Conservation (phyloP, 2,888 invertebrate species). For the Nomada fabriciana region DNA sequence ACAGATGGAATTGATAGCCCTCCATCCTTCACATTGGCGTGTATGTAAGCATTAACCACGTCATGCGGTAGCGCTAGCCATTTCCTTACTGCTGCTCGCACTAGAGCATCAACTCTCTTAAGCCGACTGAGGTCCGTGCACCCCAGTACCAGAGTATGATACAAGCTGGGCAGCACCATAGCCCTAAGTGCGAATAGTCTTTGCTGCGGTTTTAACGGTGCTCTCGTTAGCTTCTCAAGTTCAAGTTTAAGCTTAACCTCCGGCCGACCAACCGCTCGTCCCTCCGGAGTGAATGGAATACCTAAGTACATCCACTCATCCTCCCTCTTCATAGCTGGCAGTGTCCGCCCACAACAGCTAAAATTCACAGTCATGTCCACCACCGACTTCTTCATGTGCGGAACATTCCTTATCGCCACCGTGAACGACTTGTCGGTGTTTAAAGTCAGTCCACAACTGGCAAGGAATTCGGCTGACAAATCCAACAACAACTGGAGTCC, state of each 20-base stretch:
- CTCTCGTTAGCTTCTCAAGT: background rate
- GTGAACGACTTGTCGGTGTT: slow-evolving; percentile 52
- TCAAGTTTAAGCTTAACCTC: background rate
- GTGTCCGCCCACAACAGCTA: background rate
- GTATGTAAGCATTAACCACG: background rate
- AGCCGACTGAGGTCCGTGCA: background rate
- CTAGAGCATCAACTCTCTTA: background rate
- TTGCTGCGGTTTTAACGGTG: background rate
- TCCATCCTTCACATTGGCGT: background rate
- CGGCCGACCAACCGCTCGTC: background rate
- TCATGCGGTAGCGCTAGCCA: background rate
- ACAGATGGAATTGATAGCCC: background rate
- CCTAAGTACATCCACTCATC: background rate
- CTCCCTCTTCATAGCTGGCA: background rate
- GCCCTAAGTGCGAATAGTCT: background rate
- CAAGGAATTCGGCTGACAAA: slow-evolving; percentile 17
- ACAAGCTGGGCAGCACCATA: background rate
- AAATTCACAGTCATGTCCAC: background rate
- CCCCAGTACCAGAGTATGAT: background rate
- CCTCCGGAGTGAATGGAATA: background rate
- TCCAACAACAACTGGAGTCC: slow-evolving; percentile 42
- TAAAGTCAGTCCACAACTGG: slow-evolving; percentile 22
- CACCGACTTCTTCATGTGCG: slow-evolving; percentile 43
- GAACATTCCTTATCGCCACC: slow-evolving; percentile 24
- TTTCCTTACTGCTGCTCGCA: background rate